Evolutionary conservation across 2,797 vertebrate species (phyloP).

Genomic region (Numenius phaeopus): DNA sequence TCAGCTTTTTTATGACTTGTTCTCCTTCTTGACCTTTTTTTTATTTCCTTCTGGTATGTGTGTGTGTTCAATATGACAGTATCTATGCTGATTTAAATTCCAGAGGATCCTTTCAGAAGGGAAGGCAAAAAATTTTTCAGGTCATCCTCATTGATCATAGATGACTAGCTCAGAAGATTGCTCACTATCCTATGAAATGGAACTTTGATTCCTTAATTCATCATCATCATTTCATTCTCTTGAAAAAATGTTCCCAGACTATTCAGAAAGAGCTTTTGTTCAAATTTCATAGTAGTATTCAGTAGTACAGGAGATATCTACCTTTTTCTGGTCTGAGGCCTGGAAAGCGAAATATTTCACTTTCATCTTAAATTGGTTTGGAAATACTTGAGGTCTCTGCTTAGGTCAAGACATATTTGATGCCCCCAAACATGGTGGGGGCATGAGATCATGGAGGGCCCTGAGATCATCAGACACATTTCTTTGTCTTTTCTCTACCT

Average conservation of each 20-base stretch:
- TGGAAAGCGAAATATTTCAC: background rate
- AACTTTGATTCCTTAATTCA: background rate
- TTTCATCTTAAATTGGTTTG: background rate
- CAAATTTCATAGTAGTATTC: background rate
- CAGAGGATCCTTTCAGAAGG: background rate
- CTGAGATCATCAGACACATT: background rate
- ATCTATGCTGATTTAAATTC: background rate
- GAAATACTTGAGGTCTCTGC: background rate
- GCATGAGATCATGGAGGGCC: background rate
- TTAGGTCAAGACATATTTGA: background rate
- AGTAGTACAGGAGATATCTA: background rate
- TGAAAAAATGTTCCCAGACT: background rate
- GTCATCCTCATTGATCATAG: background rate
- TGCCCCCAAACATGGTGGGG: background rate
- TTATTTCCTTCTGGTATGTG: too few relatives aligned
- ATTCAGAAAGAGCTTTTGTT: background rate
- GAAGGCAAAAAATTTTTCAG: background rate
- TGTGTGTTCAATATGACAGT: background rate
- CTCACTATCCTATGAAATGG: background rate
- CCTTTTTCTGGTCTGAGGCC: background rate
- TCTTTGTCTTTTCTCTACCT: background rate
- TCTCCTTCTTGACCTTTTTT: background rate
- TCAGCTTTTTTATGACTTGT: background rate
- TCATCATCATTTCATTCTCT: background rate
- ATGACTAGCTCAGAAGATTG: background rate